phyloP scores from a whole-genome alignment of 2,113 vertebrate species.

The Parus major region DNA sequence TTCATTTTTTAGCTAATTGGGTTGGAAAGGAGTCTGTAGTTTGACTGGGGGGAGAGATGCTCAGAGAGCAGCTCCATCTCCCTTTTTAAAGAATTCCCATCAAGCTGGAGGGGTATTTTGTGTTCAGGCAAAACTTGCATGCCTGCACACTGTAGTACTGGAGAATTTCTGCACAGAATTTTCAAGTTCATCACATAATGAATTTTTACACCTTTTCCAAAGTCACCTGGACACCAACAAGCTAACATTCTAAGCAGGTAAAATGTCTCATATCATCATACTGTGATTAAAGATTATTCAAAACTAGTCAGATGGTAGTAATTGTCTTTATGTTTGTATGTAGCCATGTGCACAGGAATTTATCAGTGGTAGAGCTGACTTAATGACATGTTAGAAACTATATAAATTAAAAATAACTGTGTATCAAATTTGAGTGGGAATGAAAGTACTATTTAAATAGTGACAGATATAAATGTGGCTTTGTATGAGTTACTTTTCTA shows the following conservation, averaged over 20 bases:
- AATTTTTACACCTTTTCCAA: not conserved
- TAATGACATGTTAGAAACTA: not conserved
- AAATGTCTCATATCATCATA: not conserved
- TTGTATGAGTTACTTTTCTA: not conserved
- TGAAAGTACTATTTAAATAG: not conserved
- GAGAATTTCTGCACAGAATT: not conserved
- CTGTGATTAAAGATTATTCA: not conserved
- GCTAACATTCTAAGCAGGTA: not conserved
- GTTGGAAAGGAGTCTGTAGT: not conserved
- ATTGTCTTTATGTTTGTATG: not conserved
- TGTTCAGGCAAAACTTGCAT: not conserved
- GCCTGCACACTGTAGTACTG: not conserved
- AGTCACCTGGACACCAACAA: not conserved
- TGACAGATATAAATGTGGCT: not conserved
- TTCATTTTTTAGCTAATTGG: not conserved
- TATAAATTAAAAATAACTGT: not conserved
- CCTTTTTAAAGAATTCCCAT: not conserved
- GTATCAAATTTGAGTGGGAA: not conserved
- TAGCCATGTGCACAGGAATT: not conserved
- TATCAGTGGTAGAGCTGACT: not conserved
- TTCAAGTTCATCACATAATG: not conserved
- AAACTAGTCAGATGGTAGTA: not conserved
- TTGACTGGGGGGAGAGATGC: not conserved
- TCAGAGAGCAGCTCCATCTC: not conserved
- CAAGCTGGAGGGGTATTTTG: not conserved